Evolutionary conservation across 2,888 invertebrate species (phyloP).

Genomic region (Lasioglossum villosulum): DNA sequence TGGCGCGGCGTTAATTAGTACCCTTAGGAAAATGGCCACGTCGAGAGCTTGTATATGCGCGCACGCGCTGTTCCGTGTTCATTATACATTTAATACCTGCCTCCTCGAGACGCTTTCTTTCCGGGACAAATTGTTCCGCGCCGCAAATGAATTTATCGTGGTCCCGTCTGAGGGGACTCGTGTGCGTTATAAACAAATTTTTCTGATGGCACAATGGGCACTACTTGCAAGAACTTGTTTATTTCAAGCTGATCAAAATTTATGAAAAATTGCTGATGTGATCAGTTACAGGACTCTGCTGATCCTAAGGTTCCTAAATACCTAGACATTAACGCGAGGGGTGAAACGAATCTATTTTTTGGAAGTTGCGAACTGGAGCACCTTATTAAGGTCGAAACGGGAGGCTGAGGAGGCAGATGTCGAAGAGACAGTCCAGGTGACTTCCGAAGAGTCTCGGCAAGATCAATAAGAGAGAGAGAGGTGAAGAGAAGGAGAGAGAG

Average conservation of each 20-base stretch:
- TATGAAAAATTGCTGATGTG: too few species aligned
- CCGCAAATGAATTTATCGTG: slow-evolving; percentile 64
- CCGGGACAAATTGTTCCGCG: slow-evolving; percentile 53
- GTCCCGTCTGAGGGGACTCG: not conserved
- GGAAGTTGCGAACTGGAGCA: not conserved
- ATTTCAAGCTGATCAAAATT: not conserved
- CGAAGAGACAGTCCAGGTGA: not conserved
- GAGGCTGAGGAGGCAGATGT: not conserved
- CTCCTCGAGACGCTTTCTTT: slow-evolving; percentile 32
- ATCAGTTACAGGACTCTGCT: not conserved
- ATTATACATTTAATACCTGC: slow-evolving; percentile 70
- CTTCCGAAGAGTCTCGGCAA: not conserved
- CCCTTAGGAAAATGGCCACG: slow-evolving; percentile 65
- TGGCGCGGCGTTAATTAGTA: slow-evolving; percentile 74
- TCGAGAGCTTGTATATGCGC: slow-evolving; percentile 25
- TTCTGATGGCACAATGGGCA: not conserved
- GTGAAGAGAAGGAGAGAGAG: not conserved
- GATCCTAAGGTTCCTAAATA: not conserved
- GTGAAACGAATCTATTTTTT: not conserved
- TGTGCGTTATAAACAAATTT: not conserved
- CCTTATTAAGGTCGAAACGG: not conserved
- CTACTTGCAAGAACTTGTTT: not conserved
- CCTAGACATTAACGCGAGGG: not conserved
- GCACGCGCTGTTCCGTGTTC: slow-evolving; percentile 50
- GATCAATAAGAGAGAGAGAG: not conserved